Evolutionary conservation across 2,888 invertebrate genomes (phyloP), one percentile per base, ranked within the genome.

Genomic region (Pristionchus exspectatus): DNA sequence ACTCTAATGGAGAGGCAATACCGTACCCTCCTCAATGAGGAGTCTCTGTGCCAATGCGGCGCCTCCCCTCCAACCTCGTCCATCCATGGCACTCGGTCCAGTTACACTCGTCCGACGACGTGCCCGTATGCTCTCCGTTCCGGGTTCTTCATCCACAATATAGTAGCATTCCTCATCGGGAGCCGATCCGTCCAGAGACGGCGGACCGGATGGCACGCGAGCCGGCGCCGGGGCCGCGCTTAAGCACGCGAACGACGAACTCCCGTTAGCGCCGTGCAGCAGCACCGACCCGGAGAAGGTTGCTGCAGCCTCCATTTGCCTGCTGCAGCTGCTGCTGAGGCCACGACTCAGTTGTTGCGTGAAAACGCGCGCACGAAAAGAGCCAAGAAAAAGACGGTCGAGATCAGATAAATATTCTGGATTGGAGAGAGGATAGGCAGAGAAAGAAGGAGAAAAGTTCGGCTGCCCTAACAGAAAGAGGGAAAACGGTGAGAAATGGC

Each of bases 231-330:
- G 84, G 2, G 84, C 56, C 24, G 84, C 59, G 12, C 30, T 30
- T 7, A 84, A 30, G 24, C 84, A 84, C 9, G 56, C 59, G 30
- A 84, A 59, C 44, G 84, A 56, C 30, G 59, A 56, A 10, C 56
- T 59, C 18, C 84, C 84, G 18, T 84, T 84, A 16, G 84, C 56
- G 7, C 84, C 84, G 24, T 84, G 84, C 54, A 84, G 84, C 59
- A 84, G 44, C 21, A 84, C 59, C 54, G 33, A n/a, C 38, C 38
- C 74, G n/a, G 27, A 27, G 69, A 69, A n/a, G 30, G 69, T 30
- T 27, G 69, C 74, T 16, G 21, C 74, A 21, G 74, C 21, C 38
- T 74, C 74, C 74, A 74, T 74, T 12, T 24, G 9, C 9, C 30
- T 69, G 74, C 74, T 38, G 74, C 74, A 33, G 74, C 74, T 38